Percentiles rank a stretch among this genome's conserved stretches.
Evolutionary conservation across 2,888 invertebrate genomes (phyloP).

Genomic region (Lasioglossum pauxillum): DNA sequence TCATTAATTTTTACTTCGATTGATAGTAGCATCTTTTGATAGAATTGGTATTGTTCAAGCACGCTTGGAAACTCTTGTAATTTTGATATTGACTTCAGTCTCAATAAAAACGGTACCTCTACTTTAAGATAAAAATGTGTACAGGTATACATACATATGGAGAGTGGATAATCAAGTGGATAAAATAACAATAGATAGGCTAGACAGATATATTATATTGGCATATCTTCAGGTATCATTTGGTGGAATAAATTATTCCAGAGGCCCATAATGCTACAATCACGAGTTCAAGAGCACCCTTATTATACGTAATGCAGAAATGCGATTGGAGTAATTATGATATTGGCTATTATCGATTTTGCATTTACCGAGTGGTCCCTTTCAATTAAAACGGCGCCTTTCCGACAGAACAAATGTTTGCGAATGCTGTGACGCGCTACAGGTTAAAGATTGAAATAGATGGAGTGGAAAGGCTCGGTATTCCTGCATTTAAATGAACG

Average conservation of each 20-base stretch:
- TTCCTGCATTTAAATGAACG: background rate
- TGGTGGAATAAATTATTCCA: background rate
- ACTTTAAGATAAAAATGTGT: background rate
- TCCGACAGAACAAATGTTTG: background rate
- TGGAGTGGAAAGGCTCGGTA: background rate
- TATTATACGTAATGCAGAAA: background rate
- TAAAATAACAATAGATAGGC: background rate
- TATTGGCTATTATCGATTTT: background rate
- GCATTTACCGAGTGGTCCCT: background rate
- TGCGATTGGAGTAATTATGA: background rate
- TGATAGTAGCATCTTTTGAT: background rate
- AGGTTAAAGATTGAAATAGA: background rate
- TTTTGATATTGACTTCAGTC: background rate
- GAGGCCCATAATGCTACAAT: background rate
- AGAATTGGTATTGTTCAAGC: background rate
- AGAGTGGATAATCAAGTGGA: background rate
- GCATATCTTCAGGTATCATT: background rate
- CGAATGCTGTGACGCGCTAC: background rate
- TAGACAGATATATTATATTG: background rate
- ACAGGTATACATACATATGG: no score
- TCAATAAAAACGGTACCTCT: background rate
- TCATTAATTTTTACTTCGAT: background rate
- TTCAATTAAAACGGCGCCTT: background rate
- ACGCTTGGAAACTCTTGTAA: background rate
- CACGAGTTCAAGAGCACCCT: background rate